phyloP scores from a whole-genome alignment of 1,140 invertebrate species.

The Danaus melanippus region DNA sequence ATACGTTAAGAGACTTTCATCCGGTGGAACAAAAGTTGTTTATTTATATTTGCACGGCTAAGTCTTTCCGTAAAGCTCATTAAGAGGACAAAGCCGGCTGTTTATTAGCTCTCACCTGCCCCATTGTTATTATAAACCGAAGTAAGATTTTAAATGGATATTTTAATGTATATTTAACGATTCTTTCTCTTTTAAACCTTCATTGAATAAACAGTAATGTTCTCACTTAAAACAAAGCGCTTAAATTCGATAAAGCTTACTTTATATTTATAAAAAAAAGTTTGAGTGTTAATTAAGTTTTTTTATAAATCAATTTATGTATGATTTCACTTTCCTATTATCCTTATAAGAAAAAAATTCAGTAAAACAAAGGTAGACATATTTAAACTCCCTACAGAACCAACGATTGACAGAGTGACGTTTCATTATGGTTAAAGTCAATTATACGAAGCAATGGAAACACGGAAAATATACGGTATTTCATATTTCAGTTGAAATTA shows the following conservation, averaged over 20 bases:
- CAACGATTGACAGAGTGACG: slow-evolving; percentile 35
- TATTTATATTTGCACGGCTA: slow-evolving; percentile 48
- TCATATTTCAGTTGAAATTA: slow-evolving; percentile 52
- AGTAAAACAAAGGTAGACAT: slow-evolving; percentile 13
- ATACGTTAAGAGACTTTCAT: slow-evolving; percentile 6
- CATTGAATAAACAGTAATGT: slow-evolving; percentile 7
- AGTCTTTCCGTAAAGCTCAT: slow-evolving; percentile 41
- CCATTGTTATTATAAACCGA: slow-evolving; percentile 36
- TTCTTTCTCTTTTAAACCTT: slow-evolving; percentile 17
- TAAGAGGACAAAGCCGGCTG: slow-evolving; percentile 41
- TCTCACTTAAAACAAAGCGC: background rate
- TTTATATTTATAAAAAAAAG: too few relatives aligned
- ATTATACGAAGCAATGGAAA: slow-evolving; percentile 35
- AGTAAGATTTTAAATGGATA: slow-evolving; percentile 30
- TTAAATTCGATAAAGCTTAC: too few relatives aligned
- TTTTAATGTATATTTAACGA: slow-evolving; percentile 27
- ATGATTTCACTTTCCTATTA: background rate
- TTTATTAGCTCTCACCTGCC: slow-evolving; percentile 50
- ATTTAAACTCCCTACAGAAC: slow-evolving; percentile 14
- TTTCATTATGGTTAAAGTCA: slow-evolving; percentile 56
- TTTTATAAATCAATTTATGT: too few relatives aligned
- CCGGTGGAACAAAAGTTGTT: slow-evolving; percentile 37
- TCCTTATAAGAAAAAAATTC: background rate
- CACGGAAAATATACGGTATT: slow-evolving; percentile 37
- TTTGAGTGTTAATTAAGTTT: too few relatives aligned